Percentiles rank a stretch among this genome's conserved stretches.
phyloP scores from a whole-genome alignment of 2,888 invertebrate species.

The Harpalus rufipes region DNA sequence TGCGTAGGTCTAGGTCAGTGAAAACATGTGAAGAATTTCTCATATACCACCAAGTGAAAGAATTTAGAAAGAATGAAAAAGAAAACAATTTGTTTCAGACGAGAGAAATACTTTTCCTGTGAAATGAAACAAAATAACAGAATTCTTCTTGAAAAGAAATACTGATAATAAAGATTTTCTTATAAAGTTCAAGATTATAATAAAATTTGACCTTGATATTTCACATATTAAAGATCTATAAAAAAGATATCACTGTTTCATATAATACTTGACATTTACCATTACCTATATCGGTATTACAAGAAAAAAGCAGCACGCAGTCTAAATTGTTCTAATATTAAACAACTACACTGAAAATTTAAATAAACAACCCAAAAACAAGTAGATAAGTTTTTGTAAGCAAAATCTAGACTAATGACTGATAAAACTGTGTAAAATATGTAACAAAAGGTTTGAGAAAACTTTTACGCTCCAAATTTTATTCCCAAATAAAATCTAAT shows the following conservation, averaged over 20 bases:
- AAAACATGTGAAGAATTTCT: constrained; percentile 36
- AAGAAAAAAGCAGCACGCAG: neutral
- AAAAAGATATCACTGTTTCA: neutral
- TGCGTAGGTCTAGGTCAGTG: neutral
- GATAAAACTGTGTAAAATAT: too few relatives aligned
- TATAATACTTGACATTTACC: neutral
- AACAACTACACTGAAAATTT: too few relatives aligned
- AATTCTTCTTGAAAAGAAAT: constrained; percentile 8
- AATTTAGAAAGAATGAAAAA: constrained; percentile 33
- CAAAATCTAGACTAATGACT: too few relatives aligned
- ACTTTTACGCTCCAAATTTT: too few relatives aligned
- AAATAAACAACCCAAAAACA: too few relatives aligned
- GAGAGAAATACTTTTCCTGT: constrained; percentile 19
- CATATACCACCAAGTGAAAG: constrained; percentile 16
- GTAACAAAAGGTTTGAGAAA: too few relatives aligned
- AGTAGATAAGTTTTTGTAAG: too few relatives aligned
- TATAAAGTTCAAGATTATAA: constrained; percentile 4
- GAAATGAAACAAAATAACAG: constrained; percentile 24
- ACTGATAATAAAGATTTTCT: neutral
- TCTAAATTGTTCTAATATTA: too few relatives aligned
- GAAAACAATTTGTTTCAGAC: constrained; percentile 33
- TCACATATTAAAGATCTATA: neutral
- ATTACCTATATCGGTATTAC: neutral
- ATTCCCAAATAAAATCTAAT: too few relatives aligned
- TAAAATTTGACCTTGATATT: neutral